phyloP scores from a whole-genome alignment of 2,888 invertebrate genomes.

The Drosophila anceps region DNA sequence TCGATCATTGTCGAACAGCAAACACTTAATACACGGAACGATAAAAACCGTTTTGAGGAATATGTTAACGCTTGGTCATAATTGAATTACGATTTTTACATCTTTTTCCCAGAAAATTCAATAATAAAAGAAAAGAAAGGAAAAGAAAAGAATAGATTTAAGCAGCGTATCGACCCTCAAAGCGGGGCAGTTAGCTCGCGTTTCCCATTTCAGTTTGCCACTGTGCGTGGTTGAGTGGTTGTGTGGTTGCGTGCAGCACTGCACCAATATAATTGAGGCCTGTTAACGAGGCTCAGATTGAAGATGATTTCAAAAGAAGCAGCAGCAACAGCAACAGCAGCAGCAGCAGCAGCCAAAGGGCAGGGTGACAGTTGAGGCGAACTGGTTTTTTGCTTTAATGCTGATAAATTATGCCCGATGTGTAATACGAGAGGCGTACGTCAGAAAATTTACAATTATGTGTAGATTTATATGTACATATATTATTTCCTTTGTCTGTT shows the following conservation, averaged over 20 bases:
- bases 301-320: constrained; percentile 10
- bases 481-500: constrained; percentile 33
- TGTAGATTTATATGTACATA: constrained; percentile 23
- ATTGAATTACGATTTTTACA: constrained; percentile 65
- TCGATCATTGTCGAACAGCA: constrained; percentile 77
- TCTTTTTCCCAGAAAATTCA: constrained; percentile 60
- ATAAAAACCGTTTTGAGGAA: constrained; percentile 32
- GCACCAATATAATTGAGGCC: constrained; percentile 62
- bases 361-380: constrained; percentile 33
- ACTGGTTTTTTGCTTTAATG: constrained; percentile 65
- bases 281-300: constrained; percentile 32
- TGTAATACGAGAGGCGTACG: constrained; percentile 56
- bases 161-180: constrained; percentile 31
- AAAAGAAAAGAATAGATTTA: constrained; percentile 11
- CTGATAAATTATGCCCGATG: constrained; percentile 66
- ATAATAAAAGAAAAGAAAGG: constrained; percentile 26
- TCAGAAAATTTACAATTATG: constrained; percentile 49
- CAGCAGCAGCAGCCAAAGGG: not conserved
- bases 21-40: constrained; percentile 38
- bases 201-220: constrained; percentile 53
- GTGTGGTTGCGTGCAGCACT: constrained; percentile 39
- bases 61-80: constrained; percentile 53
- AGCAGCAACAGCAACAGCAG: not conserved
- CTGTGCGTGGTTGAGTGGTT: constrained; percentile 58
- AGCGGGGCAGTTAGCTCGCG: constrained; percentile 23